These are phyloP conservation scores for Drosophila eohydei DNA, from an alignment of 2,888 invertebrate genomes.

Conservation along the genomic window DNA sequence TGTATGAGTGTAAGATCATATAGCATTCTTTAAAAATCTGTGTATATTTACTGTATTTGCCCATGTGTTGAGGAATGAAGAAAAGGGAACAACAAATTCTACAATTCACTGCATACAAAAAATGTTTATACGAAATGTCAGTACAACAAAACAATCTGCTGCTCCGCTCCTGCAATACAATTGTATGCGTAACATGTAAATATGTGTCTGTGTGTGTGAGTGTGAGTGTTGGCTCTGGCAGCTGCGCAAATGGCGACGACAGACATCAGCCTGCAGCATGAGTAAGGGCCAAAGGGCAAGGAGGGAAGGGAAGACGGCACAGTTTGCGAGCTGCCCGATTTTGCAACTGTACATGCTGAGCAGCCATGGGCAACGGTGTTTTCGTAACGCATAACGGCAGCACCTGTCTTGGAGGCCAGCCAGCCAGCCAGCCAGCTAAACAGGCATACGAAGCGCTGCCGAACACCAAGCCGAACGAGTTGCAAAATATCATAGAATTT, in stretches of 20 bases:
- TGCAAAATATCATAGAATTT: slow-evolving; percentile 39
- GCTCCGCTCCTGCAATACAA: slow-evolving; percentile 13
- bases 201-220: slow-evolving; percentile 8
- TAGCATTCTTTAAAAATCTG: slow-evolving; percentile 20
- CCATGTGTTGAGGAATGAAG: slow-evolving; percentile 30
- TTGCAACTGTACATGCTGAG: slow-evolving; percentile 65
- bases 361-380: slow-evolving; percentile 26
- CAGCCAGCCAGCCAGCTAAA: neutral
- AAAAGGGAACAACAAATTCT: slow-evolving; percentile 40
- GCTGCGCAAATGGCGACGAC: slow-evolving; percentile 78
- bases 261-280: slow-evolving; percentile 68
- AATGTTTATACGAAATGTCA: slow-evolving; percentile 71
- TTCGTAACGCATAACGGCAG: slow-evolving; percentile 79
- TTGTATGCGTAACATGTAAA: slow-evolving; percentile 24
- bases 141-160: slow-evolving; percentile 55
- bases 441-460: slow-evolving; percentile 12
- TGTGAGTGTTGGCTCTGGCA: slow-evolving; percentile 42
- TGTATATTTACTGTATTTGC: slow-evolving; percentile 37
- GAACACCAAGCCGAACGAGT: slow-evolving; percentile 15
- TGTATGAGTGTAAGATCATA: slow-evolving; percentile 26
- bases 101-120: slow-evolving; percentile 55
- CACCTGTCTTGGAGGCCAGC: slow-evolving; percentile 78
- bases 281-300: neutral
- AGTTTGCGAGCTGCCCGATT: slow-evolving; percentile 34
- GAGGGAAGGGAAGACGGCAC: neutral